Percentiles rank a stretch among this genome's conserved stretches.
Conservation (phyloP, 2,113 vertebrate species). For the Labeo catla region DNA sequence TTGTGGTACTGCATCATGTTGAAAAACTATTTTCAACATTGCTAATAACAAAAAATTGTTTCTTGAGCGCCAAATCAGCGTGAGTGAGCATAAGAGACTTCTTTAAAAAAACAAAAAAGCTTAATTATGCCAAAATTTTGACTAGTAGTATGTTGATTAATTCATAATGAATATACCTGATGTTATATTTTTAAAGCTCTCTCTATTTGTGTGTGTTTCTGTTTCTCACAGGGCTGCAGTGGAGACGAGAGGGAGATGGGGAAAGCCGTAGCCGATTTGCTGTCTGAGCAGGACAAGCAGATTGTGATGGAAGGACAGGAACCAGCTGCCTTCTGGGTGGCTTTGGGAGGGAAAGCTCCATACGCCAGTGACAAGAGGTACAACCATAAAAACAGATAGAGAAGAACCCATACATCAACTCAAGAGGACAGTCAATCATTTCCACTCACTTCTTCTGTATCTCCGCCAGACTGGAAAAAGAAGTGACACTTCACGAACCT, state of each 20-base stretch:
- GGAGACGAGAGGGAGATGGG: slow-evolving; percentile 90
- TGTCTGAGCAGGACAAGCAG: slow-evolving; percentile 84
- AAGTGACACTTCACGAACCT: slow-evolving; percentile 74
- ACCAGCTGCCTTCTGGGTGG: slow-evolving; percentile 88
- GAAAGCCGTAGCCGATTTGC: slow-evolving; percentile 78
- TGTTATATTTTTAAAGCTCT: not conserved
- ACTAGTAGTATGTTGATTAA: not conserved
- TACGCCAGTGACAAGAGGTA: slow-evolving; percentile 88
- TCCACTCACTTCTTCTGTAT: not conserved
- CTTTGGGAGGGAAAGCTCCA: slow-evolving; percentile 85
- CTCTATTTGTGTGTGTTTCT: not conserved
- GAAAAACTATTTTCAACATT: no score
- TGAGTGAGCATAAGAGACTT: no score
- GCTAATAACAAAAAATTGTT: no score
- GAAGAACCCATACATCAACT: not conserved
- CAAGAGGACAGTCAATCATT: not conserved
- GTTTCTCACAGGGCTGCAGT: slow-evolving; percentile 82
- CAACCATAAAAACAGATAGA: not conserved
- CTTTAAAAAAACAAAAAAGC: no score
- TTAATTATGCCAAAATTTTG: no score
- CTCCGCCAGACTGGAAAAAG: slow-evolving; percentile 77
- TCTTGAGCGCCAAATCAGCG: no score
- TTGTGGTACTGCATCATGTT: no score
- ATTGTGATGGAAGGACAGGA: slow-evolving; percentile 89
- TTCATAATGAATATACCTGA: not conserved